Evolutionary conservation across 2,888 invertebrate species (phyloP), one percentile per base, ranked within the genome.

Genomic region (Furcula furcula): DNA sequence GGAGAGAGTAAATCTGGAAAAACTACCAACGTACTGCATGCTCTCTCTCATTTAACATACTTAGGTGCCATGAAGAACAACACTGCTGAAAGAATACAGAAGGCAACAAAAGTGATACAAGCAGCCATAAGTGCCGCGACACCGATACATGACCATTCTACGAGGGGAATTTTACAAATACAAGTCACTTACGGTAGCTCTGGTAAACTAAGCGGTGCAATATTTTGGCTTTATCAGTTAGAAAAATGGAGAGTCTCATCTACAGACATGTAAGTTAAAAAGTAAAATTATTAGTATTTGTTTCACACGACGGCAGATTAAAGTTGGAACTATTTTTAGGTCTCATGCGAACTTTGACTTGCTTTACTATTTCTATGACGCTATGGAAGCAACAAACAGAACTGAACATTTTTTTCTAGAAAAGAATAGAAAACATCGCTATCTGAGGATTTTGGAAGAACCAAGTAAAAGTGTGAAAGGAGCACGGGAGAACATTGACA

Each of bases 1-100:
- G 98, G 98, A 1, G 98, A 98, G 88, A 95, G 95, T 51, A 94
- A 94, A 65, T 95, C 97, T 0, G 98, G 98, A 1, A 98, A 98
- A 87, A 95, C 97, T 0, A 94, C 94, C 18, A 96, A 94, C 68
- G 94, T 94, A 74, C 85, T 93, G 21, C 92, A 96, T 48, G 83
- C 96, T 25, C 84, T 97, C 18, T 92, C 93, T 31, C 98, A 98
- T 73, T 90, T 98, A 1, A 92, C 95, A 49, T 93, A 91, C 67
- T 88, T 98, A 55, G 97, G 97, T 31, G 91, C 93, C 56, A 97
- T 93, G 70, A 91, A 89, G 38, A 91, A 91, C 55, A 91, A 93
- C 38, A 91, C 90, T 27, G 91, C 91, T 6, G 89, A 90, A 9
- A 91, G 93, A 62, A 88, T 95, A 18, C 86, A 91, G 57, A 93